phyloP scores from a whole-genome alignment of 92 coral and sea anemone species.

The Desmophyllum pertusum region DNA sequence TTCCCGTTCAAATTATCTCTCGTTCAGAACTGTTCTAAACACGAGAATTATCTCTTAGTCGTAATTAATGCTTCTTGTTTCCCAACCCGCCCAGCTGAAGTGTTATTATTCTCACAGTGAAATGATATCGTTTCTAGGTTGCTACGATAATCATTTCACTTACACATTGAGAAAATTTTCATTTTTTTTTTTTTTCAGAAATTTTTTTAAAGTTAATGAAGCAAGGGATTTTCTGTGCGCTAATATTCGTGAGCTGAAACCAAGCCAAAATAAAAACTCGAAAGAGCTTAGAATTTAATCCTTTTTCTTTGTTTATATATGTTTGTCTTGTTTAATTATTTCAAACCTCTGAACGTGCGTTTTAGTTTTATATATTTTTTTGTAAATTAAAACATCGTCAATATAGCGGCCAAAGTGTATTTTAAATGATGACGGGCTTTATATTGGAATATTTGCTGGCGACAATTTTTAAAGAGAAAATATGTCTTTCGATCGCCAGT shows the following conservation, averaged over 20 bases:
- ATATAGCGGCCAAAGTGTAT: neutral
- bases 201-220: neutral
- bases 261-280: neutral
- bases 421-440: neutral
- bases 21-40: slow-evolving; percentile 2
- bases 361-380: slow-evolving; percentile 4
- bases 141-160: neutral
- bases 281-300: neutral
- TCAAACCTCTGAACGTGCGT: neutral
- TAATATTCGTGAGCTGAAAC: neutral
- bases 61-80: slow-evolving; percentile 23
- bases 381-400: neutral
- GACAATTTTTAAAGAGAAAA: neutral
- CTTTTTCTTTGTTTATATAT: neutral
- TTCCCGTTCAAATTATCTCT: slow-evolving; percentile 12
- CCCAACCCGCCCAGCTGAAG: slow-evolving; percentile 20
- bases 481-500: neutral
- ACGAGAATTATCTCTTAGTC: slow-evolving; percentile 6
- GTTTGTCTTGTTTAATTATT: neutral
- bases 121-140: neutral
- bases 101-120: neutral
- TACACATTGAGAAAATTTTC: slow-evolving; percentile 3
- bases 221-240: neutral
- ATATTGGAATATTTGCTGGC: neutral
- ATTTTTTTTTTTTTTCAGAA: no score